phyloP scores from a whole-genome alignment of 2,888 invertebrate species.

The Plutella xylostella region DNA sequence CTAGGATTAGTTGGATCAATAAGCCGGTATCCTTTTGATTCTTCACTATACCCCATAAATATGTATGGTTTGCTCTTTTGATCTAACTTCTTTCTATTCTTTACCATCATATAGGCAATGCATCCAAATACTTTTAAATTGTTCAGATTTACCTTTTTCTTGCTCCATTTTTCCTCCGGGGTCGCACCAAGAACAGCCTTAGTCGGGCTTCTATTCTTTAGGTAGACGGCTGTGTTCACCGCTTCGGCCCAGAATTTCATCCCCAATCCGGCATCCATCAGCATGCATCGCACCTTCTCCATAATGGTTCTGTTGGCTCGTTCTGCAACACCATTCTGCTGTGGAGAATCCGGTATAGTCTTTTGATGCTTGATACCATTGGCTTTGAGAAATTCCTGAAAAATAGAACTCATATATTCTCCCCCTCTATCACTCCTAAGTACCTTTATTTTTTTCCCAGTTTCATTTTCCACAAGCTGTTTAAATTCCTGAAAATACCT shows the following conservation, averaged over 20 bases:
- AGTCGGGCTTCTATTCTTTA: slow-evolving; percentile 17
- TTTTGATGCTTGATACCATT: slow-evolving; percentile 23
- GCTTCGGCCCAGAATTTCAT: slow-evolving; percentile 19
- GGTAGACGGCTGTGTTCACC: slow-evolving; percentile 14
- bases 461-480: slow-evolving; percentile 19
- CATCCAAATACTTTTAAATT: slow-evolving; percentile 17
- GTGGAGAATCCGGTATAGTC: slow-evolving; percentile 23
- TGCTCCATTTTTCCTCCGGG: slow-evolving; percentile 16
- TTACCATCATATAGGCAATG: slow-evolving; percentile 15
- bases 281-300: slow-evolving; percentile 16
- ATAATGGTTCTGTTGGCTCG: slow-evolving; percentile 16
- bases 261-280: slow-evolving; percentile 13
- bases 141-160: slow-evolving; percentile 12
- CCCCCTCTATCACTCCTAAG: slow-evolving; percentile 17
- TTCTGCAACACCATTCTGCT: slow-evolving; percentile 29
- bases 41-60: slow-evolving; percentile 12
- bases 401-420: slow-evolving; percentile 17
- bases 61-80: slow-evolving; percentile 10
- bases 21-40: slow-evolving; percentile 10
- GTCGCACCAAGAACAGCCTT: slow-evolving; percentile 13
- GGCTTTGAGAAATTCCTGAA: slow-evolving; percentile 12
- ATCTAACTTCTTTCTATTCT: slow-evolving; percentile 14
- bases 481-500: slow-evolving; percentile 11
- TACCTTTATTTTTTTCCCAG: slow-evolving; percentile 12
- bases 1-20: slow-evolving; percentile 13